Evolutionary conservation across 2,888 invertebrate species (phyloP).

Genomic region (Cheilosia grossa): DNA sequence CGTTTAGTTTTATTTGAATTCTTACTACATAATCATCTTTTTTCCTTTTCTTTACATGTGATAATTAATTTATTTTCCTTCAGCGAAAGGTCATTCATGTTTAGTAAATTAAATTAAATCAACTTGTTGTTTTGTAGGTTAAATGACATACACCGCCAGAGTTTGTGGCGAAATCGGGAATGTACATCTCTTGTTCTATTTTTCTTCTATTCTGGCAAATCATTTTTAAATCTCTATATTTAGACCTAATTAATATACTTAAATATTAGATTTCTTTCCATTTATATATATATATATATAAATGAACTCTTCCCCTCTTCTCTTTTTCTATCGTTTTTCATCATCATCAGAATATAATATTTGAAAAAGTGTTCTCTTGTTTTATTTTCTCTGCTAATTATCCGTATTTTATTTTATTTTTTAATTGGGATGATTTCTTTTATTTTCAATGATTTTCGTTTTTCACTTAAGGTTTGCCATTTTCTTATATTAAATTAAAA

Average conservation of each 20-base stretch:
- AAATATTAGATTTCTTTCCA: slow-evolving; percentile 25
- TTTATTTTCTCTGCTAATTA: slow-evolving; percentile 4
- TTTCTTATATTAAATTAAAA: slow-evolving; percentile 7
- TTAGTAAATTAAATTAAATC: neutral
- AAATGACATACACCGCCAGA: slow-evolving; percentile 21
- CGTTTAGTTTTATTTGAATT: neutral
- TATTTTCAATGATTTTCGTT: neutral
- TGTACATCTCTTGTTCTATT: slow-evolving; percentile 16
- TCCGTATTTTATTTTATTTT: neutral
- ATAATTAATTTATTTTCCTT: neutral
- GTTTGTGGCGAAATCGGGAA: slow-evolving; percentile 16
- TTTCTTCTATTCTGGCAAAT: slow-evolving; percentile 33
- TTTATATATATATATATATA: slow-evolving; percentile 13
- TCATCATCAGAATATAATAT: slow-evolving; percentile 26
- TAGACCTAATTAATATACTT: slow-evolving; percentile 51
- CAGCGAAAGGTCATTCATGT: neutral
- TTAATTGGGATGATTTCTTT: neutral
- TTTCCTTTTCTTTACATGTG: neutral
- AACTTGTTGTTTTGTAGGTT: slow-evolving; percentile 28
- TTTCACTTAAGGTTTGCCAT: slow-evolving; percentile 18
- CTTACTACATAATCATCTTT: neutral
- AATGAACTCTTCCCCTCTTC: slow-evolving; percentile 21
- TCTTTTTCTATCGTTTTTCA: neutral
- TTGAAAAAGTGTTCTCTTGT: slow-evolving; percentile 11
- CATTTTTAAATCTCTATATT: slow-evolving; percentile 44